Conservation (phyloP, 2,113 vertebrate genomes). For the Dolichallabes microphthalmus region DNA sequence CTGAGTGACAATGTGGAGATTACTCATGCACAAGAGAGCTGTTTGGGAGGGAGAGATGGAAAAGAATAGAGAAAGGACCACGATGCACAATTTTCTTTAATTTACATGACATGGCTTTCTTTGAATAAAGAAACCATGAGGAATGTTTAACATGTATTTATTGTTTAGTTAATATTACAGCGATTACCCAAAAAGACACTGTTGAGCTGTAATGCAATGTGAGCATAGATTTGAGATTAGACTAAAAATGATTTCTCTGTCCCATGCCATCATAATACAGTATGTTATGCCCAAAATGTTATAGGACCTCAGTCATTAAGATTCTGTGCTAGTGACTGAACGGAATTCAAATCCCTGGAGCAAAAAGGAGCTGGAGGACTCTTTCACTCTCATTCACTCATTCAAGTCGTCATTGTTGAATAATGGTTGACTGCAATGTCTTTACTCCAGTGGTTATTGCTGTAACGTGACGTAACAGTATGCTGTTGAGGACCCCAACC, state of each 20-base stretch:
- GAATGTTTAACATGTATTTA: too few relatives aligned
- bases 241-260: not conserved
- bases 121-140: not conserved
- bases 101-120: not conserved
- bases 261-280: not conserved
- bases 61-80: conserved; percentile 33
- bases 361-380: not conserved
- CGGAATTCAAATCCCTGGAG: not conserved
- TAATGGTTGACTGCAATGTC: too few relatives aligned
- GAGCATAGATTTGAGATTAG: too few relatives aligned
- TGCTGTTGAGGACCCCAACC: too few relatives aligned
- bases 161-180: not conserved
- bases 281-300: not conserved
- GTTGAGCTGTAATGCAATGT: not conserved
- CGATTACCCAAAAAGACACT: not conserved
- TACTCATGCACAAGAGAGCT: conserved; percentile 55
- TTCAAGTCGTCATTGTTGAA: too few relatives aligned
- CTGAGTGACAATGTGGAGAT: conserved; percentile 56
- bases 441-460: too few relatives aligned
- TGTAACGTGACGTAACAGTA: too few relatives aligned
- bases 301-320: not conserved
- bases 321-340: conserved; percentile 10
- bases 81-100: conserved; percentile 18
- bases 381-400: too few relatives aligned
- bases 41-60: conserved; percentile 30